Evolutionary conservation across 2,113 vertebrate genomes (phyloP), one percentile per base, ranked within the genome.

Genomic region (Brachyistius frenatus): DNA sequence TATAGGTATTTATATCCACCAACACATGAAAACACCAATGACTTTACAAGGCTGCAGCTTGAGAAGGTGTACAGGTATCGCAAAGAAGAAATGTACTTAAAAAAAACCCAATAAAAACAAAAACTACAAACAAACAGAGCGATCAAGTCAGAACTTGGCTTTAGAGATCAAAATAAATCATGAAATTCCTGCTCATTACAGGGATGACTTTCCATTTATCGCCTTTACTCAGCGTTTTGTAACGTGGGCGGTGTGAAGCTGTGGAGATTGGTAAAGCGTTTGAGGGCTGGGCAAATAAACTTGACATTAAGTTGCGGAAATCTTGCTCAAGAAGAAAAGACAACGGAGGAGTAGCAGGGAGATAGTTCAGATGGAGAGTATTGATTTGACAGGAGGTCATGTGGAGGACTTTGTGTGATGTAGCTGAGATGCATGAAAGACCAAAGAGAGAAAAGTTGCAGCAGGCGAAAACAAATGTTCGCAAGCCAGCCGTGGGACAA

Each of bases 1-100:
- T 88, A 90, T 66, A 76, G 52, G 88, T 91, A 92, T 92, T 92
- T 89, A 89, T 90, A 91, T 79, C 88, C 81, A 6, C 36, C 67
- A 66, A 76, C 83, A 75, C 79, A 76, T 76, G 78, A 90, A 92
- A 87, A 85, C 76, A 84, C 74, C 58, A 64, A 86, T 74, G 81
- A 70, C 83, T 89, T 84, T 76, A 75, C 87, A 76, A 82, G 86
- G 73, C 84, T 57, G 62, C 68, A 67, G 60, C 41, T 70, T 56
- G 44, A 80, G 50, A 37, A 67, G 56, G 37, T 32, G 2, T 9
- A 70, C 23, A 70, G 66, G 52, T 33, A 35, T 37, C 10, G 7
- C 36, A 52, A 15, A 62, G 11, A 50, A 23, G 50, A 63, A 41
- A 39, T 9, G 9, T n/a, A 9, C 11, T 36, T 14, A 1, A 66